These are phyloP conservation scores for Isaurus tuberculatus DNA, from an alignment of 92 coral and sea anemone genomes.

Conservation along the genomic window DNA sequence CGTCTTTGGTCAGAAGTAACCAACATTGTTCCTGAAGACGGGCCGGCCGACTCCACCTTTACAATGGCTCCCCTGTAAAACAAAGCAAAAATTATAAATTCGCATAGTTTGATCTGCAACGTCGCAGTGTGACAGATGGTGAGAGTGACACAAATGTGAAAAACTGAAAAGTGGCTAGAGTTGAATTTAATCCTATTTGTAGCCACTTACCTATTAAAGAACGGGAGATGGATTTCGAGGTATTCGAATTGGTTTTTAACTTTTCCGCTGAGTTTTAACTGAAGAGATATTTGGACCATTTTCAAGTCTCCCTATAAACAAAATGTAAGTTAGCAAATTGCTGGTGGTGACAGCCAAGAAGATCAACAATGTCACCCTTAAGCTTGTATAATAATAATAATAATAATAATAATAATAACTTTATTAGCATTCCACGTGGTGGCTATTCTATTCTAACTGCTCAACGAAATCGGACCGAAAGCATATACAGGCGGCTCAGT, in stretches of 20 bases:
- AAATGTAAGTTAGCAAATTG: background rate
- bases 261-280: conserved; percentile 74
- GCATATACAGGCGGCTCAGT: too few relatives aligned
- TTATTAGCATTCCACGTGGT: too few relatives aligned
- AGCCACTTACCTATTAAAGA: conserved; percentile 83
- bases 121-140: too few relatives aligned
- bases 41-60: conserved; percentile 82
- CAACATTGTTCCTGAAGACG: conserved; percentile 73
- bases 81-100: background rate
- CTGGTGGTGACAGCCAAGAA: background rate
- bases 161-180: too few relatives aligned
- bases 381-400: too few relatives aligned
- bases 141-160: background rate
- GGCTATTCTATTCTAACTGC: too few relatives aligned
- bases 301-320: conserved; percentile 74
- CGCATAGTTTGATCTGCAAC: background rate
- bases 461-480: too few relatives aligned
- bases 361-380: too few relatives aligned
- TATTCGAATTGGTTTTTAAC: conserved; percentile 92
- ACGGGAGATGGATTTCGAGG: conserved; percentile 91
- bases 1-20: conserved; percentile 86
- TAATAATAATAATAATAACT: too few relatives aligned
- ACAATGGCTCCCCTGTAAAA: conserved; percentile 76
- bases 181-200: too few relatives aligned
- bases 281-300: conserved; percentile 79